Evolutionary conservation across 2,797 vertebrate species (phyloP).

Genomic region (Saxicola maurus): DNA sequence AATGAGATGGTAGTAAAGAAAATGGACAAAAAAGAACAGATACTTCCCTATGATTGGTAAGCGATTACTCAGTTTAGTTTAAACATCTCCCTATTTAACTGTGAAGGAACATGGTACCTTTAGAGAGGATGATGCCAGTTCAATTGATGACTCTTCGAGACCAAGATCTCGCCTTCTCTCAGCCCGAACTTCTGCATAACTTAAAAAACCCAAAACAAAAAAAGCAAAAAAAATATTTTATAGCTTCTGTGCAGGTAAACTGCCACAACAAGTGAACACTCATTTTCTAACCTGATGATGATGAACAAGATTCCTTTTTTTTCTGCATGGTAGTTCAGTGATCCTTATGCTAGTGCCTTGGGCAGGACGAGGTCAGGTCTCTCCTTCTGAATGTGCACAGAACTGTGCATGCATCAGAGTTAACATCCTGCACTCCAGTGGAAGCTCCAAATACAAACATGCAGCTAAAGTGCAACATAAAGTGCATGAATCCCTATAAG

Average conservation of each 20-base stretch:
- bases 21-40: neutral
- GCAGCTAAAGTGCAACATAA: neutral
- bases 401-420: neutral
- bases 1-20: neutral
- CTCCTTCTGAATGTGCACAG: neutral
- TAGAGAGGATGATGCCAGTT: constrained; percentile 26
- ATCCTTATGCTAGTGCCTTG: neutral
- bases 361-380: neutral
- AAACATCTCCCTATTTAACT: neutral
- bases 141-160: constrained; percentile 64
- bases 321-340: neutral
- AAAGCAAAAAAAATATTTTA: neutral
- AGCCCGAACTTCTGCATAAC: constrained; percentile 81
- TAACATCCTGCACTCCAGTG: neutral
- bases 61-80: neutral
- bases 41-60: neutral
- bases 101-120: constrained; percentile 43
- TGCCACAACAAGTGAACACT: neutral
- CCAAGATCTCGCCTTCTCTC: constrained; percentile 78
- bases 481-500: neutral
- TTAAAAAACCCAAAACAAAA: neutral
- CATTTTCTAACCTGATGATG: neutral
- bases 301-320: neutral
- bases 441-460: neutral
- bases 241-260: neutral